Percentiles rank a stretch among this genome's conserved stretches.
Conservation (phyloP, 2,797 vertebrate species). For the Sylvia borin region DNA sequence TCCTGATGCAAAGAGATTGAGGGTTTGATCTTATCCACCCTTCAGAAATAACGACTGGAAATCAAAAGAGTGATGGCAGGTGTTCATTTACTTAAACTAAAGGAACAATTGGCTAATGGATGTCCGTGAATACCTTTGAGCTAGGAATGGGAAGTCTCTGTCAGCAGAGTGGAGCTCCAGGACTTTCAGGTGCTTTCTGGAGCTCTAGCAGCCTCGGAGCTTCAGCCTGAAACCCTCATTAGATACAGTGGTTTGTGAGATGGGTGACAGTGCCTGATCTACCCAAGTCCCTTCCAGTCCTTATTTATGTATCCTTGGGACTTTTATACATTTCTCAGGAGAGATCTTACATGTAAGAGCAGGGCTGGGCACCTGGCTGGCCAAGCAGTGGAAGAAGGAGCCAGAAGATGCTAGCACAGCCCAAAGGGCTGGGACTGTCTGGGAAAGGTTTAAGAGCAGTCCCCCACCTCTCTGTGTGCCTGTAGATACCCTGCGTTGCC, state of each 20-base stretch:
- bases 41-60: background rate
- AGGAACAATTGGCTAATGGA: background rate
- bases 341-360: background rate
- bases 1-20: background rate
- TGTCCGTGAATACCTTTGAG: background rate
- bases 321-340: background rate
- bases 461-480: rapidly evolving
- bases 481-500: rapidly evolving
- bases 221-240: background rate
- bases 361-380: background rate
- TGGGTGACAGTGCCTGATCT: no score
- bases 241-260: background rate
- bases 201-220: background rate
- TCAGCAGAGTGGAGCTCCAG: background rate
- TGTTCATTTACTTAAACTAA: background rate
- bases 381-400: background rate
- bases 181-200: background rate
- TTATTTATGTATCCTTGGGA: background rate
- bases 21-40: background rate
- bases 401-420: background rate
- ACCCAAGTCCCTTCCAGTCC: background rate
- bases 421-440: background rate
- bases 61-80: background rate
- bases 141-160: background rate
- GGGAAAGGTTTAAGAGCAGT: background rate